Evolutionary conservation across 2,113 vertebrate species (phyloP).

Genomic region (Pionites leucogaster): DNA sequence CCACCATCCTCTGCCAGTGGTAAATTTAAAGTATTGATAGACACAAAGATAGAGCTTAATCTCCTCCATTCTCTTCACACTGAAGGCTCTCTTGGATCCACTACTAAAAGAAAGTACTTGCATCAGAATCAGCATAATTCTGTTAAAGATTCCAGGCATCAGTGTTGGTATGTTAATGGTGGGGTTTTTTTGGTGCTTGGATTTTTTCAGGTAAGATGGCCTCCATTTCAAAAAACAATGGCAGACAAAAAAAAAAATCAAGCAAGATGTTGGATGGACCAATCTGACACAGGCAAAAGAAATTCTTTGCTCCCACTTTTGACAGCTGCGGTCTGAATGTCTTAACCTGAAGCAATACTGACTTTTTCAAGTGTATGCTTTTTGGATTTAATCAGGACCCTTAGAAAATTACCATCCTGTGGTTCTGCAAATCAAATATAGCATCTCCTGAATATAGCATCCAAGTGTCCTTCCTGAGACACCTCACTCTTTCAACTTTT

Average conservation of each 20-base stretch:
- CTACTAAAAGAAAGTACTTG: background rate
- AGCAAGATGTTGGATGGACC: background rate
- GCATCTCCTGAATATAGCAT: background rate
- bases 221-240: constrained; percentile 3
- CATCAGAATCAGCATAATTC: background rate
- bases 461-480: background rate
- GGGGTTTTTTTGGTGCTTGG: background rate
- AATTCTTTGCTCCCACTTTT: constrained; percentile 29
- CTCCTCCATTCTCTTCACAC: background rate
- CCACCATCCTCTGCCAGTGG: background rate
- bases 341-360: background rate
- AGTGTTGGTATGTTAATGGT: background rate
- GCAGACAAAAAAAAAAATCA: constrained; percentile 10
- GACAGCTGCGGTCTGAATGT: constrained; percentile 17
- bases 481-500: background rate
- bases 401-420: background rate
- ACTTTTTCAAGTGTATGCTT: background rate
- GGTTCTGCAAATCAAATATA: background rate
- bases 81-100: background rate
- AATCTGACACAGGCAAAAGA: background rate
- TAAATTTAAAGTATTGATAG: constrained; percentile 16
- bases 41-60: background rate
- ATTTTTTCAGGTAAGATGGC: background rate
- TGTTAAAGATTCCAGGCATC: background rate
- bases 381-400: background rate